phyloP scores from a whole-genome alignment of 1,140 invertebrate species.

The Cepaea nemoralis region DNA sequence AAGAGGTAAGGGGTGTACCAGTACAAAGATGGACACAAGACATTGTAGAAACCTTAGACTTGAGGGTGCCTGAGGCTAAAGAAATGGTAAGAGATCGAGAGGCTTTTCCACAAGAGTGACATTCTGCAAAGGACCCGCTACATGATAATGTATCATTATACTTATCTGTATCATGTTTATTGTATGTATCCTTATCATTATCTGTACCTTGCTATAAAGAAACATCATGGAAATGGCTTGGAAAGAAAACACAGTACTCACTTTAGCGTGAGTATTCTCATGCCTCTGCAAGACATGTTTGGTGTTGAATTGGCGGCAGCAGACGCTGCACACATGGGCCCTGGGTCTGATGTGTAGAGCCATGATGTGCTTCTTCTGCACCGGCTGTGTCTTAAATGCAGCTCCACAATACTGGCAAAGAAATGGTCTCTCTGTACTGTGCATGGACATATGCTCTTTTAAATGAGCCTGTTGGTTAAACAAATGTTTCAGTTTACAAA shows the following conservation, averaged over 20 bases:
- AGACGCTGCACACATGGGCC: conserved; percentile 65
- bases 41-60: too few relatives aligned
- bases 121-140: too few relatives aligned
- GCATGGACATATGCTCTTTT: conserved; percentile 66
- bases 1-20: too few relatives aligned
- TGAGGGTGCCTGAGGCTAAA: too few relatives aligned
- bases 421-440: conserved; percentile 70
- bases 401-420: conserved; percentile 74
- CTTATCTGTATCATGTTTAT: too few relatives aligned
- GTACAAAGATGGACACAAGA: too few relatives aligned
- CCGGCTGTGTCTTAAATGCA: conserved; percentile 72
- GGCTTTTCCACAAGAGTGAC: too few relatives aligned
- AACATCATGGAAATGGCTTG: neutral
- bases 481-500: too few relatives aligned
- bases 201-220: too few relatives aligned
- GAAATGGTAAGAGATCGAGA: too few relatives aligned
- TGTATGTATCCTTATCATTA: too few relatives aligned
- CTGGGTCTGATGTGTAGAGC: conserved; percentile 71
- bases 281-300: conserved; percentile 72
- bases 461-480: conserved; percentile 58
- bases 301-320: conserved; percentile 72
- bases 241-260: conserved; percentile 7
- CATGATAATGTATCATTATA: too few relatives aligned
- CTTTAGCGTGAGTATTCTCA: conserved; percentile 63
- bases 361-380: conserved; percentile 72